A percentile compares a stretch with the other conserved stretches of the same genome.
Conservation (phyloP, 2,797 vertebrate species). For the Platalea minor region DNA sequence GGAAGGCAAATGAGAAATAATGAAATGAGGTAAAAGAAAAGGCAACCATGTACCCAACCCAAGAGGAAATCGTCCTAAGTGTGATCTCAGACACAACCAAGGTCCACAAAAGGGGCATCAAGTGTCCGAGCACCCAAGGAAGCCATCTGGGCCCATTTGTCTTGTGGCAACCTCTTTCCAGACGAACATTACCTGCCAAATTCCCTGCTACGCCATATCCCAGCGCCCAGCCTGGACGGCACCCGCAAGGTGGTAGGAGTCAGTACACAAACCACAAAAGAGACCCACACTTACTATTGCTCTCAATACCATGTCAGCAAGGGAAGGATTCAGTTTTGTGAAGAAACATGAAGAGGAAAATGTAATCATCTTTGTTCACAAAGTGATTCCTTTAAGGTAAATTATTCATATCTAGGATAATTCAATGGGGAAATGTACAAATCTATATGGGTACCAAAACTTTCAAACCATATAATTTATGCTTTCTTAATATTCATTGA, state of each 20-base stretch:
- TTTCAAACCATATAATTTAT: not conserved
- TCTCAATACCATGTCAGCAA: not conserved
- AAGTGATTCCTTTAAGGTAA: not conserved
- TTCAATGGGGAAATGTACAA: not conserved
- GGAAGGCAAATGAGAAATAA: not conserved
- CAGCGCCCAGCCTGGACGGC: not conserved
- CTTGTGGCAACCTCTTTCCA: not conserved
- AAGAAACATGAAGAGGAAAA: not conserved
- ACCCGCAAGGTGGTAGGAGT: not conserved
- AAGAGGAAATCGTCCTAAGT: not conserved
- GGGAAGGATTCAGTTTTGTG: not conserved
- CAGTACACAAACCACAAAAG: not conserved
- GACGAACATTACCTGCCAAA: not conserved
- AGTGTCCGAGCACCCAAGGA: not conserved
- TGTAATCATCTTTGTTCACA: not conserved
- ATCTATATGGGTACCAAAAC: not conserved
- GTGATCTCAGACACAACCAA: not conserved
- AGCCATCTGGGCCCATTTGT: not conserved
- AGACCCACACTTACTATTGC: too few relatives aligned
- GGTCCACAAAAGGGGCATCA: not conserved
- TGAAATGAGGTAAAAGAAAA: not conserved
- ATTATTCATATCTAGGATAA: not conserved
- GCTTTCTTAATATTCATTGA: not conserved
- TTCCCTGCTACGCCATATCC: not conserved
- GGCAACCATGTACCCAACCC: not conserved